Evolutionary conservation across 2,888 invertebrate species (phyloP).

Genomic region (Stramonita haemastoma): DNA sequence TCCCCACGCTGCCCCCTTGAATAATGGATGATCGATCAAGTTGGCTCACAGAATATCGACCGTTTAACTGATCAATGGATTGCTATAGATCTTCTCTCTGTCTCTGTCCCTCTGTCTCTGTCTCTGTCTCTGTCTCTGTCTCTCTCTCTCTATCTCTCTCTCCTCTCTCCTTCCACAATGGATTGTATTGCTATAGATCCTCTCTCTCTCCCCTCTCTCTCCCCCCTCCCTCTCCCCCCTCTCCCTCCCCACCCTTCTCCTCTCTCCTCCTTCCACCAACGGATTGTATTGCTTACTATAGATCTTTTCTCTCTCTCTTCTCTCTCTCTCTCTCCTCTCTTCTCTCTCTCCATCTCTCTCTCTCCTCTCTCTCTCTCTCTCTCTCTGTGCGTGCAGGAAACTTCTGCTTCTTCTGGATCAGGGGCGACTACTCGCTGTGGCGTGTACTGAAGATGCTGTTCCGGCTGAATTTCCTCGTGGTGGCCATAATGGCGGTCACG

Average conservation of each 20-base stretch:
- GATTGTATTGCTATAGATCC: too few relatives aligned
- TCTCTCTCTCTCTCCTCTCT: background rate
- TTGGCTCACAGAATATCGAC: too few relatives aligned
- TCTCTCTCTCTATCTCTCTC: background rate
- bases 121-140: background rate
- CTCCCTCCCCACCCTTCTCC: background rate
- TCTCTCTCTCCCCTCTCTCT: too few relatives aligned
- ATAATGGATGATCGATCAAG: too few relatives aligned
- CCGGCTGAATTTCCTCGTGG: constrained; percentile 69
- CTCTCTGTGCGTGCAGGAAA: constrained; percentile 69
- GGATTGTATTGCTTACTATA: too few relatives aligned
- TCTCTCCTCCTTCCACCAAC: too few relatives aligned
- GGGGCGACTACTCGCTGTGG: constrained; percentile 65
- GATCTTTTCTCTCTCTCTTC: background rate
- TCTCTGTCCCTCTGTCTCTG: background rate
- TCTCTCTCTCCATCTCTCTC: background rate
- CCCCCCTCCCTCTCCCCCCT: background rate
- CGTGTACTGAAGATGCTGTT: constrained; percentile 69
- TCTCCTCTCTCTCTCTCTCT: background rate
- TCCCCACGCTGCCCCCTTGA: too few relatives aligned
- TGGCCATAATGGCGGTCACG: constrained; percentile 60
- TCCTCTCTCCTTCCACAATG: background rate
- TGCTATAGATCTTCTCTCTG: too few relatives aligned
- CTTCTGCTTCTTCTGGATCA: constrained; percentile 71
- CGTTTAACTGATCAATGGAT: too few relatives aligned